Percentiles rank a stretch among this genome's conserved stretches.
Conservation (phyloP, 2,888 invertebrate genomes). For the Synanthedon formicaeformis region DNA sequence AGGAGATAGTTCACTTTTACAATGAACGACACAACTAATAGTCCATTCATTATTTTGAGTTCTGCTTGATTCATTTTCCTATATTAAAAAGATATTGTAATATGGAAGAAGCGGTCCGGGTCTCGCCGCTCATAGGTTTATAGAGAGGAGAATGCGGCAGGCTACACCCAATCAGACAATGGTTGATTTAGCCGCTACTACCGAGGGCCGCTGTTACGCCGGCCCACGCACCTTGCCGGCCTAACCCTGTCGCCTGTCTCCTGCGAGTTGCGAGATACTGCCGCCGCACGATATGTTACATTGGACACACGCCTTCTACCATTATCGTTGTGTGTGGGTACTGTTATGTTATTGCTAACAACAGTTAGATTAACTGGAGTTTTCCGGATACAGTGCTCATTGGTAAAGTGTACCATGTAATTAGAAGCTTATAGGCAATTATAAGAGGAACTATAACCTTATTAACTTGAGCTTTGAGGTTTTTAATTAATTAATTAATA, state of each 20-base stretch:
- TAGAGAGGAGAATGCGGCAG: constrained; percentile 34
- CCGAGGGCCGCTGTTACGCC: constrained; percentile 47
- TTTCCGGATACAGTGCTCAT: not conserved
- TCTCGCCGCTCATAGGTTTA: constrained; percentile 11
- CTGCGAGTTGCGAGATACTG: constrained; percentile 6
- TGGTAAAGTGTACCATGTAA: too few species aligned
- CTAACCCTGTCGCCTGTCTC: constrained; percentile 8
- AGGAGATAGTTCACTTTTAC: too few species aligned
- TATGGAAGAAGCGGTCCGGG: constrained; percentile 1
- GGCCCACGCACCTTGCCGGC: constrained; percentile 50
- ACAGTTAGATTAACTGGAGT: not conserved
- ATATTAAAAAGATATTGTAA: not conserved
- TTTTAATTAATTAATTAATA: too few species aligned
- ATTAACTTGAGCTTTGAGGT: too few species aligned
- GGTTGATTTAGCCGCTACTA: constrained; percentile 54
- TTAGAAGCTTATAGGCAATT: too few species aligned
- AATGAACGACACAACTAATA: too few species aligned
- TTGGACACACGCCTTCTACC: constrained; percentile 52
- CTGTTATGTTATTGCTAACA: constrained; percentile 38
- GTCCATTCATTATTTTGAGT: too few species aligned
- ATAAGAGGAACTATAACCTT: too few species aligned
- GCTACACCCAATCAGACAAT: constrained; percentile 62
- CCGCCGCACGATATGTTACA: constrained; percentile 43
- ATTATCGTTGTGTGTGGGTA: constrained; percentile 39
- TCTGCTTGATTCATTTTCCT: too few species aligned